Conservation (phyloP, 2,797 vertebrate genomes). For the Podarcis siculus region DNA sequence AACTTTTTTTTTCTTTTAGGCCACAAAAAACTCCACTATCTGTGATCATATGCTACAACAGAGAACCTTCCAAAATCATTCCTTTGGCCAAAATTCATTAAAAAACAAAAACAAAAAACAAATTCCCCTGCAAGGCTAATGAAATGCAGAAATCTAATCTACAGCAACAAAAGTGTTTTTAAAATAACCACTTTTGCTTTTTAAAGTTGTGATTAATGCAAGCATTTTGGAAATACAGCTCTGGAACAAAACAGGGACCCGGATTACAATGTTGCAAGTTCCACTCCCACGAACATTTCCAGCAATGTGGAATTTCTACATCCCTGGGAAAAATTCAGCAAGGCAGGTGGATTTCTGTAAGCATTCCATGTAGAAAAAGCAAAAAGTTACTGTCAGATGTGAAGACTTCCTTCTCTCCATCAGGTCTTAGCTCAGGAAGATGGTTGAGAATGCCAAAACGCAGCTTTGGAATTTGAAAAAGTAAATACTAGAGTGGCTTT, state of each 20-base stretch:
- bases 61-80: too few species aligned
- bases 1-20: not conserved
- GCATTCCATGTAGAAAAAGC: not conserved
- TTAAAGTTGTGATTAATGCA: not conserved
- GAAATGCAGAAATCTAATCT: not conserved
- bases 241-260: not conserved
- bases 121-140: too few species aligned
- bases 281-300: not conserved
- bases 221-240: not conserved
- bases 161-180: not conserved
- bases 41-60: too few species aligned
- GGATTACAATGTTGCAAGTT: not conserved
- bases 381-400: not conserved
- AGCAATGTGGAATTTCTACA: not conserved
- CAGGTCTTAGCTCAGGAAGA: not conserved
- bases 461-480: not conserved
- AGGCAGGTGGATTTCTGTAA: not conserved
- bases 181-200: not conserved
- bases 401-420: not conserved
- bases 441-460: not conserved
- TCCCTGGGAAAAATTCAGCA: not conserved
- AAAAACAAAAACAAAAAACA: not conserved
- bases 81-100: too few species aligned
- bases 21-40: not conserved
- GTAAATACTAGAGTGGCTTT: not conserved